Conservation (phyloP, 2,888 invertebrate species). For the Leucania comma region DNA sequence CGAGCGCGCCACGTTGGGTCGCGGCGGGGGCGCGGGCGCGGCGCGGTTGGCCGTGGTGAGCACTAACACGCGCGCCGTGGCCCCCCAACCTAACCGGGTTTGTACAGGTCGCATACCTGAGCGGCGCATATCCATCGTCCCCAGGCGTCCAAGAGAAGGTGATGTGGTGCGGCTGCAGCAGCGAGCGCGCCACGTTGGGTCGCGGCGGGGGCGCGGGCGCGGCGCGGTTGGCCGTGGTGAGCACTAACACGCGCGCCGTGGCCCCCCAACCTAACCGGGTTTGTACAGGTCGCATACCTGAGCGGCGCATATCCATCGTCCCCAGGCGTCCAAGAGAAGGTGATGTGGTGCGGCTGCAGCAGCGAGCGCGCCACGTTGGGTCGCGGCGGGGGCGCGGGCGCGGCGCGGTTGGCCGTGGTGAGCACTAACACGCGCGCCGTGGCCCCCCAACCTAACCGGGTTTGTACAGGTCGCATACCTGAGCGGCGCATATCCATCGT, state of each 20-base stretch:
- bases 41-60: slow-evolving; percentile 97
- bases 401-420: slow-evolving; percentile 97
- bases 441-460: slow-evolving; percentile 86
- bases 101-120: slow-evolving; percentile 89
- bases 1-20: slow-evolving; percentile 96
- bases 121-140: slow-evolving; percentile 97
- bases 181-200: slow-evolving; percentile 96
- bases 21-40: slow-evolving; percentile 96
- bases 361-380: slow-evolving; percentile 97
- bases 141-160: slow-evolving; percentile 99
- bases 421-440: slow-evolving; percentile 96
- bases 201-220: slow-evolving; percentile 96
- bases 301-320: slow-evolving; percentile 98
- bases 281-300: slow-evolving; percentile 84
- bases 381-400: slow-evolving; percentile 96
- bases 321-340: slow-evolving; percentile 99
- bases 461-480: slow-evolving; percentile 84
- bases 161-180: slow-evolving; percentile 97
- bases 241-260: slow-evolving; percentile 96
- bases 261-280: slow-evolving; percentile 66
- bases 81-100: too few relatives aligned
- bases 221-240: slow-evolving; percentile 97
- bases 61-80: slow-evolving; percentile 96
- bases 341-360: slow-evolving; percentile 97
- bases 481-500: slow-evolving; percentile 98